A percentile compares a stretch with the other conserved stretches of the same genome.
These are phyloP conservation scores for Molossus alvarezi DNA, from an alignment of 2,797 vertebrate species.

Conservation along the genomic window DNA sequence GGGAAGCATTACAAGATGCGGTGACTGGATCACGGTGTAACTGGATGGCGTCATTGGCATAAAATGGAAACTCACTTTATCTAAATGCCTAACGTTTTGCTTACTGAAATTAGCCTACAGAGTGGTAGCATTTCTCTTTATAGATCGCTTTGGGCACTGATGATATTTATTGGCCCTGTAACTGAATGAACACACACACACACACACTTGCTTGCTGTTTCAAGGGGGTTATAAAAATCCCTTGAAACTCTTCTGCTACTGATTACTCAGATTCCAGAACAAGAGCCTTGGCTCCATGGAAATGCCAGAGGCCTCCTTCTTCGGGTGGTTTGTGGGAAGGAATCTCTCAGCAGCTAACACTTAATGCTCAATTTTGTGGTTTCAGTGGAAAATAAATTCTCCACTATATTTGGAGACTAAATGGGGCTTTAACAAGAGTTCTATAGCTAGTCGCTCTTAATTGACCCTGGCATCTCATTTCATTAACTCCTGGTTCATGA, in stretches of 20 bases:
- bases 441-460: not conserved
- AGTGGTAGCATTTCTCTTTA: not conserved
- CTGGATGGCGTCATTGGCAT: not conserved
- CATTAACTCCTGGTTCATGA: not conserved
- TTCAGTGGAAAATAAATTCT: constrained; percentile 50
- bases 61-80: not conserved
- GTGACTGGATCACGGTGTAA: not conserved
- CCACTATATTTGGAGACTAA: not conserved
- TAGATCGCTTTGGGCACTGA: not conserved
- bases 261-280: not conserved
- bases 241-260: not conserved
- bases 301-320: not conserved
- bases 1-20: not conserved
- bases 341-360: not conserved
- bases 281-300: not conserved
- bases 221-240: not conserved
- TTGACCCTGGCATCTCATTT: not conserved
- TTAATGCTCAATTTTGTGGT: not conserved
- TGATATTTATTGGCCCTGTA: not conserved
- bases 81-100: not conserved
- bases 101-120: not conserved
- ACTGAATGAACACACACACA: not conserved
- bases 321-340: not conserved
- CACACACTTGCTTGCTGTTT: not conserved
- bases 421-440: not conserved